Percentiles rank a stretch among this genome's conserved stretches.
phyloP scores from a whole-genome alignment of 2,113 vertebrate genomes.

The Hyperoodon ampullatus region DNA sequence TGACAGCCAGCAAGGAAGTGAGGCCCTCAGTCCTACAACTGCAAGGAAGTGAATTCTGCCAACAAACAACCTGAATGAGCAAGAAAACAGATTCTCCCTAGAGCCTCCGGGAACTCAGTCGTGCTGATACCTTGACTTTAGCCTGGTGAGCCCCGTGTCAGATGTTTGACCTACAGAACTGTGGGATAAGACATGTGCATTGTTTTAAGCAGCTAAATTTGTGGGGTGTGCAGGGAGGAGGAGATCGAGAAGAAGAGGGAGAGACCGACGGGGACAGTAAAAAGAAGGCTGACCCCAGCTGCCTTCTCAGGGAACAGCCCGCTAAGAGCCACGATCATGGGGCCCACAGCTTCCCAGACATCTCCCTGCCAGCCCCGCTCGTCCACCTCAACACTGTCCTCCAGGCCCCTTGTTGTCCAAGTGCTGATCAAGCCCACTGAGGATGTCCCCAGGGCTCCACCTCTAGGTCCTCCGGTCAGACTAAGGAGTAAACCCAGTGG shows the following conservation, averaged over 20 bases:
- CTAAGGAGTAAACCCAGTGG: background rate
- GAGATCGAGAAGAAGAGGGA: background rate
- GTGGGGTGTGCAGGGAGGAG: background rate
- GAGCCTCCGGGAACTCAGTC: background rate
- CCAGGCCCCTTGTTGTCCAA: background rate
- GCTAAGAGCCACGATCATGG: background rate
- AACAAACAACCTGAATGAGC: background rate
- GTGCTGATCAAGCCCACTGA: background rate
- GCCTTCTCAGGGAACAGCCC: background rate
- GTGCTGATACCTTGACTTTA: background rate
- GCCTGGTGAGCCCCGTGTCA: background rate
- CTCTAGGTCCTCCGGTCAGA: background rate
- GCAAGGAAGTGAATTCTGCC: background rate
- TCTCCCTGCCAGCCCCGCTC: accelerated
- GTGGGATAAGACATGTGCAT: background rate
- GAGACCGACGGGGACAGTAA: too few relatives aligned
- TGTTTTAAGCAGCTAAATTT: background rate
- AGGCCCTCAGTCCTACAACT: background rate
- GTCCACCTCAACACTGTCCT: background rate
- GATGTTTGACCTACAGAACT: background rate
- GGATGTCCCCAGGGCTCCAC: background rate
- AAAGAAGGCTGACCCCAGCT: background rate
- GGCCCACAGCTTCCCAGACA: background rate
- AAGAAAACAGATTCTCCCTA: background rate
- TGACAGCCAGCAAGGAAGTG: background rate